Evolutionary conservation across 2,797 vertebrate species (phyloP), one percentile per base, ranked within the genome.

Genomic region (Kryptopterus vitreolus): DNA sequence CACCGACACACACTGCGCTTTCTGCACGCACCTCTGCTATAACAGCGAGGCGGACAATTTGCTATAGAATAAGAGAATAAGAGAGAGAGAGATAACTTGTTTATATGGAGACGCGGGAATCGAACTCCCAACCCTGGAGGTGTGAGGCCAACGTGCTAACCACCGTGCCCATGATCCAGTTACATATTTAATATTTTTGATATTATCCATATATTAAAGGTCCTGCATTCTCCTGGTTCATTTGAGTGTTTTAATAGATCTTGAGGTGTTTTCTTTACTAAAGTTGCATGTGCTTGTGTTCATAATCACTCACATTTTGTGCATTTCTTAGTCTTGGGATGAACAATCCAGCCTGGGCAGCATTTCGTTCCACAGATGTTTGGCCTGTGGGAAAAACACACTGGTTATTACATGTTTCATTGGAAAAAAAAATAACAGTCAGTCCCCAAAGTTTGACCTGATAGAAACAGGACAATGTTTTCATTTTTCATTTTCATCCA

Each of bases 301-400:
- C 0, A 46, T 58, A 63, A 59, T 26, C 38, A 86, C 89, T 85
- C 81, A 90, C 89, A 77, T 80, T 89, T 89, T 63, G 88, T 89
- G 79, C 89, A 90, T 74, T 76, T 79, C 35, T 82, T 78, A 48
- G 86, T 87, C 65, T 87, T 88, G 8, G 80, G 84, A 62, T 87
- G 79, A 20, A 83, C 50, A 1, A 62, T 78, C 89, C 87, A 89
- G 57, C 84, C 89, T n/a, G 83, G 31, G 33, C 89, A 90, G 53
- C 89, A 90, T 66, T 77, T 83, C 24, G 75, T 71, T 22, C 86
- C 86, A 48, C 88, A 90, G 12, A 85, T 70, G 9, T 90, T 89
- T n/a, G 83, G 73, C 11, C 89, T 90, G 70, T 6, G 85, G 62
- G 58, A 61, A 77, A 70, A 31, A 53, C 46, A 72, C 9, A 75